Evolutionary conservation across 2,797 vertebrate species (phyloP), one percentile per base, ranked within the genome.

Genomic region (Lithobates pipiens): DNA sequence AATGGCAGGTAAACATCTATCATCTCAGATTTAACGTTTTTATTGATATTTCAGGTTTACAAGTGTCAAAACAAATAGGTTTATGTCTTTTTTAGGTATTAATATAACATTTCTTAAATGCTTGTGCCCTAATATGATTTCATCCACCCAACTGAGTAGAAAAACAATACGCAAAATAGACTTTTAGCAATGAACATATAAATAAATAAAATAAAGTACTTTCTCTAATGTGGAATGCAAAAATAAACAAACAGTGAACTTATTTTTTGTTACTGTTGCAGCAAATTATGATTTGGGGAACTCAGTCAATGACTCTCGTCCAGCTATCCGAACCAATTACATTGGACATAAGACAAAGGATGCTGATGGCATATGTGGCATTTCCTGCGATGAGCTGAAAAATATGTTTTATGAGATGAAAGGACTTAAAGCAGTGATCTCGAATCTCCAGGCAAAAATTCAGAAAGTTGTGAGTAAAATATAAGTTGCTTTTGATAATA

Each of bases 341-440:
- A 96, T 95, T 0, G 97, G 97, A 87, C 98, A 98, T 92, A 99
- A 99, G 95, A 92, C 96, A 84, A 99, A 99, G 95, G 98, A 97
- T 89, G 92, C 96, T 80, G 95, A 97, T 85, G 93, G 95, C 46
- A 94, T 98, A 89, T 99, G 98, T 21, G 98, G 98, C n/a, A 96
- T 98, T 92, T 97, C 98, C 46, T 99, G 98, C 79, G 97, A 99
- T 0, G 97, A 99, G 86, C 94, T 99, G 76, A 92, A 95, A 88
- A 94, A 93, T 92, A 97, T 99, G 96, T 97, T 98, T 88, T 94
- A 96, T 85, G 98, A 99, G 90, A 92, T 99, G 88, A 95, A 94
- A 91, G 97, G 97, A 79, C 95, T 99, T 79, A 95, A 96, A 8
- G 92, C 96, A 86, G 94, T 99, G 10, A 96, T 99, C 65, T 97